These are phyloP conservation scores for Leptocoma aspasia DNA, from an alignment of 2,113 vertebrate genomes.

Conservation along the genomic window DNA sequence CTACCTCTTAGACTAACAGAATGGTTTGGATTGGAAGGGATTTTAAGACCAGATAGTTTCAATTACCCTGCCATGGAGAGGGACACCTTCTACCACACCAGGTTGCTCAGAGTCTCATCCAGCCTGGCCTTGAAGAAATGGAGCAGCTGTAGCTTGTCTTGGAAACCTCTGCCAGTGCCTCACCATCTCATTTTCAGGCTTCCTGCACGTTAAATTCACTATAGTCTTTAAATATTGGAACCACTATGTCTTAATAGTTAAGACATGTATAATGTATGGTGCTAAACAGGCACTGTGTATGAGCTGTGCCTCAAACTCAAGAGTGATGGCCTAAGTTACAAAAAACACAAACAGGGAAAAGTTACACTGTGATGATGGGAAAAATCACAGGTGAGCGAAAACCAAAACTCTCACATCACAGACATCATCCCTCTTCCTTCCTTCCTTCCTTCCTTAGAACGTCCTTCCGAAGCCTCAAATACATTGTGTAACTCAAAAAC, in stretches of 20 bases:
- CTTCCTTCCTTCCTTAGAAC: not conserved
- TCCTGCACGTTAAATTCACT: not conserved
- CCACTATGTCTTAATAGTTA: not conserved
- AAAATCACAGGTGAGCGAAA: not conserved
- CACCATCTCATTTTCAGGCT: not conserved
- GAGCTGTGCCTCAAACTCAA: not conserved
- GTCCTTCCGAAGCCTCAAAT: not conserved
- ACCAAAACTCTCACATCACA: not conserved
- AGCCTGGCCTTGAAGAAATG: not conserved
- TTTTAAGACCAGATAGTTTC: not conserved
- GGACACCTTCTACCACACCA: too few relatives aligned
- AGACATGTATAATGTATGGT: accelerated
- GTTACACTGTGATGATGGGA: not conserved
- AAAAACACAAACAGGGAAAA: not conserved
- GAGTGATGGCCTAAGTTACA: not conserved
- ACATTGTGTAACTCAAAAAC: not conserved
- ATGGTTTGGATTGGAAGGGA: not conserved
- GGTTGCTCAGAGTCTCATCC: not conserved
- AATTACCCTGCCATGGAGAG: not conserved
- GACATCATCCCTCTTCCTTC: not conserved
- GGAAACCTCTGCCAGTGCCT: not conserved
- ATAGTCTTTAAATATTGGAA: not conserved
- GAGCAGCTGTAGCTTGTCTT: not conserved
- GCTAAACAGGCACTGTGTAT: not conserved
- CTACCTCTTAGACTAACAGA: not conserved